Percentiles rank a stretch among this genome's conserved stretches.
These are phyloP conservation scores for Pocillopora verrucosa DNA, from an alignment of 64 coral and sea anemone genomes.

Conservation along the genomic window DNA sequence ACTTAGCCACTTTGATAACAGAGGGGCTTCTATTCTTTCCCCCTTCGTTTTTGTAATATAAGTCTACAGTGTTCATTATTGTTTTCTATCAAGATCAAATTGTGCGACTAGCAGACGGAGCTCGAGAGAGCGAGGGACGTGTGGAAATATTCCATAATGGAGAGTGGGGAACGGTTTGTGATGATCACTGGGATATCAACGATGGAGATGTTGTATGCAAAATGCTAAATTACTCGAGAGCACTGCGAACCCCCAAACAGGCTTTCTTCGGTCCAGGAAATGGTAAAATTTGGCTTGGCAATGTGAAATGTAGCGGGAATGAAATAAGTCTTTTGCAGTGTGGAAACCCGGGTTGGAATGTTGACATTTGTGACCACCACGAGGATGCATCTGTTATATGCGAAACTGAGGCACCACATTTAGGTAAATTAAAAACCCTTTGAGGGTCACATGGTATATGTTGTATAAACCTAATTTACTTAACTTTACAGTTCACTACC, in stretches of 20 bases:
- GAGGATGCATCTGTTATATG: slow-evolving; percentile 43
- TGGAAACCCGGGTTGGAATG: background rate
- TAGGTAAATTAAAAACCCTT: background rate
- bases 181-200: slow-evolving; percentile 44
- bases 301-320: slow-evolving; percentile 33
- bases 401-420: background rate
- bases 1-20: too few relatives aligned
- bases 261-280: slow-evolving; percentile 18
- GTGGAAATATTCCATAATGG: slow-evolving; percentile 54
- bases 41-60: background rate
- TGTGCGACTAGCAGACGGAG: slow-evolving; percentile 32
- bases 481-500: too few relatives aligned
- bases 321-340: slow-evolving; percentile 54
- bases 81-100: slow-evolving; percentile 5
- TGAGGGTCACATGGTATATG: too few relatives aligned
- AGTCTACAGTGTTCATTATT: background rate
- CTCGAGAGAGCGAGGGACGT: slow-evolving; percentile 41
- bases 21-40: background rate
- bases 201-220: slow-evolving; percentile 57
- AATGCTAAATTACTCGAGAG: slow-evolving; percentile 28
- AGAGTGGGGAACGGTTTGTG: slow-evolving; percentile 65
- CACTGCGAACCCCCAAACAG: background rate
- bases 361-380: background rate
- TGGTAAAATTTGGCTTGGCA: slow-evolving; percentile 41
- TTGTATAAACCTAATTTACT: too few relatives aligned